Evolutionary conservation across 2,113 vertebrate species (phyloP).

Genomic region (Neodontobutis hainanensis): DNA sequence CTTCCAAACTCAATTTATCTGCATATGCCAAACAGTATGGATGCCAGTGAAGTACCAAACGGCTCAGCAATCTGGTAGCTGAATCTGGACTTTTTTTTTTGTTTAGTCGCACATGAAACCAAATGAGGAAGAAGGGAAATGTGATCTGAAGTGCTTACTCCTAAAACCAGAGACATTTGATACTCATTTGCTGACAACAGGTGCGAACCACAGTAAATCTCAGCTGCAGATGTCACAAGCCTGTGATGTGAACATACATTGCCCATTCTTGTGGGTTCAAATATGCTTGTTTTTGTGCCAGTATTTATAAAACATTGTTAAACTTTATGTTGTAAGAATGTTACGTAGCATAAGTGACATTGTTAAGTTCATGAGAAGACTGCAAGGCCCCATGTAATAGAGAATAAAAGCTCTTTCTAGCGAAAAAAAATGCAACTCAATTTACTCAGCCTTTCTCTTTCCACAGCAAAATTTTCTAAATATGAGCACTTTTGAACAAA

Average conservation of each 20-base stretch:
- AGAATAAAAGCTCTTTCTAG: too few relatives aligned
- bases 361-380: too few relatives aligned
- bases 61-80: constrained; percentile 17
- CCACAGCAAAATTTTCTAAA: too few relatives aligned
- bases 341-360: too few relatives aligned
- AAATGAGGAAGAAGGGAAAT: constrained; percentile 43
- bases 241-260: neutral
- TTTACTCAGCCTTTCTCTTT: too few relatives aligned
- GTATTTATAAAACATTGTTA: neutral
- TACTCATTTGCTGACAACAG: constrained; percentile 13
- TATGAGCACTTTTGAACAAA: too few relatives aligned
- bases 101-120: constrained; percentile 11
- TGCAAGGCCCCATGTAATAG: too few relatives aligned
- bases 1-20: constrained; percentile 18
- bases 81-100: constrained; percentile 22
- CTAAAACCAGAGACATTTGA: constrained; percentile 36
- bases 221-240: neutral
- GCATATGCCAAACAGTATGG: constrained; percentile 17
- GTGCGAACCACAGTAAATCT: constrained; percentile 17
- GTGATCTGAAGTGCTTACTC: constrained; percentile 50
- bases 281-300: neutral
- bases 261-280: neutral
- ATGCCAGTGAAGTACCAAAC: neutral
- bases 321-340: too few relatives aligned
- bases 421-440: too few relatives aligned